These are phyloP conservation scores for Protomyctophum bolini DNA, from an alignment of 2,113 vertebrate species.

Conservation along the genomic window DNA sequence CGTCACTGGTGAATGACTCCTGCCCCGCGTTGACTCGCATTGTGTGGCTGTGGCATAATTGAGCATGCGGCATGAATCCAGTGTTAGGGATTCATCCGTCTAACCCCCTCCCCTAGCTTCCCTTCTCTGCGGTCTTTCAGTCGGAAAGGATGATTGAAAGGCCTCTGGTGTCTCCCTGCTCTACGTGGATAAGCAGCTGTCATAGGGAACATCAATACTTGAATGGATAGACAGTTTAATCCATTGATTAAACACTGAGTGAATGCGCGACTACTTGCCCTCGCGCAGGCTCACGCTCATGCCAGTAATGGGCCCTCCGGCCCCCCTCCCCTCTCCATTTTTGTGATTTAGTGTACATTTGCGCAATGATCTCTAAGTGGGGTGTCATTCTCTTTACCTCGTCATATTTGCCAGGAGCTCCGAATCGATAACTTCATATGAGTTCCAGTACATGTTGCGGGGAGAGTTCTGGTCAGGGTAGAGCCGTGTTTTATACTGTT, in stretches of 20 bases:
- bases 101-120: slow-evolving; percentile 36
- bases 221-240: slow-evolving; percentile 78
- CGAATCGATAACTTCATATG: slow-evolving; percentile 69
- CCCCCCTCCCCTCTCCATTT: slow-evolving; percentile 47
- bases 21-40: slow-evolving; percentile 30
- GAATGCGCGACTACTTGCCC: slow-evolving; percentile 64
- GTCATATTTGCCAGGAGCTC: slow-evolving; percentile 56
- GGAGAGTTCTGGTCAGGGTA: slow-evolving; percentile 20
- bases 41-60: slow-evolving; percentile 57
- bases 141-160: slow-evolving; percentile 63
- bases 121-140: slow-evolving; percentile 45
- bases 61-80: slow-evolving; percentile 55
- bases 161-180: slow-evolving; percentile 67
- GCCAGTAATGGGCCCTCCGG: slow-evolving; percentile 42
- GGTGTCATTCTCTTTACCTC: slow-evolving; percentile 67
- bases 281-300: slow-evolving; percentile 34
- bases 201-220: slow-evolving; percentile 73
- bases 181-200: slow-evolving; percentile 73
- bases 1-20: slow-evolving; percentile 42
- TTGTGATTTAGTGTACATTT: slow-evolving; percentile 75
- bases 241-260: slow-evolving; percentile 78
- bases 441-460: slow-evolving; percentile 22
- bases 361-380: slow-evolving; percentile 72
- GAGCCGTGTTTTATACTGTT: slow-evolving; percentile 53
- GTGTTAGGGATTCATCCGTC: slow-evolving; percentile 53